A percentile compares a stretch with the other conserved stretches of the same genome.
These are phyloP conservation scores for Gracilinanus agilis DNA, from an alignment of 2,113 vertebrate species.

Conservation along the genomic window DNA sequence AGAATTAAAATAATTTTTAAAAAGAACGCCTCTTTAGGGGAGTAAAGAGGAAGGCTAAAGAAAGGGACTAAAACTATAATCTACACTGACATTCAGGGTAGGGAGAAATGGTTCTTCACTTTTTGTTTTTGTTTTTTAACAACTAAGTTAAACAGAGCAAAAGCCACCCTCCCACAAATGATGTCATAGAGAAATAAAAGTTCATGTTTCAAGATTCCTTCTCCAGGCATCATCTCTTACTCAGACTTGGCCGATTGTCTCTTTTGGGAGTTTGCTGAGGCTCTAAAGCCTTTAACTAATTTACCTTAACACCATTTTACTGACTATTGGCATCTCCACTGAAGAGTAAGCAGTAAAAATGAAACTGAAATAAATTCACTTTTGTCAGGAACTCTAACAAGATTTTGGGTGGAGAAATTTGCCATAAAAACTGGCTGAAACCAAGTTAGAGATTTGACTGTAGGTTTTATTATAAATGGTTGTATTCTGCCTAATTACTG, in stretches of 20 bases:
- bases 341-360: neutral
- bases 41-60: neutral
- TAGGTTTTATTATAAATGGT: neutral
- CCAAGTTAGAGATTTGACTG: neutral
- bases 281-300: neutral
- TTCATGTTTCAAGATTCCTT: neutral
- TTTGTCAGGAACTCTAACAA: neutral
- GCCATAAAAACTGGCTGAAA: neutral
- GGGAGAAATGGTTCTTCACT: accelerated
- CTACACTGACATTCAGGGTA: neutral
- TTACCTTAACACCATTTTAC: neutral
- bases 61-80: neutral
- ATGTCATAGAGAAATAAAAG: neutral
- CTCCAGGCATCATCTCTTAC: accelerated
- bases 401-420: neutral
- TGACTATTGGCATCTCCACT: neutral
- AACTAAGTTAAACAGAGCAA: neutral
- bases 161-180: neutral
- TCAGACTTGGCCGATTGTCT: neutral
- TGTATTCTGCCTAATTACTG: neutral
- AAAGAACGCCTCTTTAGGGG: neutral
- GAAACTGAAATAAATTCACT: neutral
- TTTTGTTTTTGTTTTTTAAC: neutral
- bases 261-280: neutral
- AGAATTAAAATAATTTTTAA: too few relatives aligned